Percentiles rank a stretch among this genome's conserved stretches.
phyloP scores from a whole-genome alignment of 2,113 vertebrate genomes.

The Rhea americana region DNA sequence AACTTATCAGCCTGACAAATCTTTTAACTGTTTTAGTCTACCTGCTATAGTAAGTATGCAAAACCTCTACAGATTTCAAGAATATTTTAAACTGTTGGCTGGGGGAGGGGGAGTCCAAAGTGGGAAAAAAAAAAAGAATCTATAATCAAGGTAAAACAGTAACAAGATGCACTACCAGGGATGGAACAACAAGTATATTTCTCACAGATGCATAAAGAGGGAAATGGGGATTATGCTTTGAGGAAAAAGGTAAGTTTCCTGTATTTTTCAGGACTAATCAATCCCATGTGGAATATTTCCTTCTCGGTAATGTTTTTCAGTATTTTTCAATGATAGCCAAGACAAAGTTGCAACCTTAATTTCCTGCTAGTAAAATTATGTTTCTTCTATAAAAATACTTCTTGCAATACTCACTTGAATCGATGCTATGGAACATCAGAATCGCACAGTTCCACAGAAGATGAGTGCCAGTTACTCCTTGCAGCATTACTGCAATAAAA shows the following conservation, averaged over 20 bases:
- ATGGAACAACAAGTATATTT: neutral
- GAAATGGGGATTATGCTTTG: neutral
- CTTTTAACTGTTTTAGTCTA: neutral
- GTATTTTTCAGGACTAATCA: neutral
- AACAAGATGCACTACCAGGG: neutral
- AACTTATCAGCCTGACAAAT: neutral
- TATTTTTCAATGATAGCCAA: neutral
- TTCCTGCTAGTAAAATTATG: neutral
- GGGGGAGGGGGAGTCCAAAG: too few species aligned
- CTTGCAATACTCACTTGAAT: slow-evolving; percentile 50
- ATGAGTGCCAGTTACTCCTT: neutral
- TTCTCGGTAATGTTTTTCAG: neutral
- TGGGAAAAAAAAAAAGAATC: neutral
- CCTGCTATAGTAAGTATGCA: neutral
- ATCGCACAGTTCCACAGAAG: neutral
- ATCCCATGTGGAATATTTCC: neutral
- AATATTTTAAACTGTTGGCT: neutral
- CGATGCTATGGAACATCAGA: neutral
- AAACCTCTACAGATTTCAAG: neutral
- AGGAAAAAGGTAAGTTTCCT: neutral
- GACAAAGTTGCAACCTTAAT: neutral
- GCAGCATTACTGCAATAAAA: slow-evolving; percentile 50
- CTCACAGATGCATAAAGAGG: neutral
- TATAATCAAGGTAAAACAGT: neutral
- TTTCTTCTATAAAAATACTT: neutral